Conservation (phyloP, 2,113 vertebrate genomes). For the Phalacrocorax aristotelis region DNA sequence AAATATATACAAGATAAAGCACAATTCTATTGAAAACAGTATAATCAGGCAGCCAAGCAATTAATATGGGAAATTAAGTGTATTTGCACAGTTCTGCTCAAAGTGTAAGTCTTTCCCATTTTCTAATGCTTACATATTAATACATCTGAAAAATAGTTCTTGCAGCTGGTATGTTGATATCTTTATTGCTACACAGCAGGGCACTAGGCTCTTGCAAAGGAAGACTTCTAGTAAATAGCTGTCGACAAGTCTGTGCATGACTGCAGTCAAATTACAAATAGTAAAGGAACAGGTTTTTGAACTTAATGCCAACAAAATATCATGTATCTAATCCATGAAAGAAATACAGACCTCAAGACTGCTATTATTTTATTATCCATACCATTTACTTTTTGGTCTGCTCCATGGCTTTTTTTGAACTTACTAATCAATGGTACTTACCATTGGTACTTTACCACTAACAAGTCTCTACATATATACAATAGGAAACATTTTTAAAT, state of each 20-base stretch:
- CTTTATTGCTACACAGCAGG: constrained; percentile 22
- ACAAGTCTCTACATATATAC: not conserved
- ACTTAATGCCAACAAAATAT: constrained; percentile 68
- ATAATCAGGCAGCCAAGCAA: not conserved
- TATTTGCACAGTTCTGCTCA: not conserved
- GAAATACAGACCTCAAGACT: constrained; percentile 61
- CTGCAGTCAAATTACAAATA: constrained; percentile 68
- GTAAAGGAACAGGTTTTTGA: constrained; percentile 65
- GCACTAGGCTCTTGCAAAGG: constrained; percentile 16
- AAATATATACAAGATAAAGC: not conserved
- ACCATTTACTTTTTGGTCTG: constrained; percentile 42
- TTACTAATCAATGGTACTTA: constrained; percentile 10
- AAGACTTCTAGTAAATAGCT: constrained; percentile 65
- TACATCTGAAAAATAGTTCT: not conserved
- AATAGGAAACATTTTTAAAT: not conserved
- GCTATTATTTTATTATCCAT: constrained; percentile 67
- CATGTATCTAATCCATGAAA: constrained; percentile 68
- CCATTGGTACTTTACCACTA: not conserved
- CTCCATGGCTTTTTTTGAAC: constrained; percentile 34
- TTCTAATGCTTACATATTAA: not conserved
- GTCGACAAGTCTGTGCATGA: constrained; percentile 69
- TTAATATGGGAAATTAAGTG: not conserved
- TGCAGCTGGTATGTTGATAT: constrained; percentile 15
- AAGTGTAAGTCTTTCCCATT: not conserved
- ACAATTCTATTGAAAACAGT: not conserved